phyloP scores from a whole-genome alignment of 2,888 invertebrate genomes.

The Onthophagus sagittarius region DNA sequence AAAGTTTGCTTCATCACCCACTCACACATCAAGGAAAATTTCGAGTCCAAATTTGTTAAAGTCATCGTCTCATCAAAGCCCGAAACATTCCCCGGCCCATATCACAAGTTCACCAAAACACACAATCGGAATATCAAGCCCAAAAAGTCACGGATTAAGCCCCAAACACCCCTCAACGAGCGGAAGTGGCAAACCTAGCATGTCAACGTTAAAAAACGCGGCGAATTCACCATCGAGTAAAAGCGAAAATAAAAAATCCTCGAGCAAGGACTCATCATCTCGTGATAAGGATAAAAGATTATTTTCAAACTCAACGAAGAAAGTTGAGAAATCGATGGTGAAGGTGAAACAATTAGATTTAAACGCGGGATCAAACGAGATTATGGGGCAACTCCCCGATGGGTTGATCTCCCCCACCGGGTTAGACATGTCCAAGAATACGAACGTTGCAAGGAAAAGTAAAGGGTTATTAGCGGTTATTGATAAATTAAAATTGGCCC shows the following conservation, averaged over 20 bases:
- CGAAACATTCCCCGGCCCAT: constrained; percentile 64
- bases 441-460: constrained; percentile 61
- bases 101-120: constrained; percentile 69
- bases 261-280: constrained; percentile 49
- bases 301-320: constrained; percentile 38
- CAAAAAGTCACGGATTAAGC: constrained; percentile 75
- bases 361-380: constrained; percentile 32
- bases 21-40: constrained; percentile 58
- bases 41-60: constrained; percentile 58
- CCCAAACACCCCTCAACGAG: constrained; percentile 72
- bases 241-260: constrained; percentile 55
- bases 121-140: constrained; percentile 64
- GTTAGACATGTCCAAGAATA: constrained; percentile 59
- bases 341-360: constrained; percentile 68
- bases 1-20: constrained; percentile 71
- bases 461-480: constrained; percentile 81
- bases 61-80: constrained; percentile 59
- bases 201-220: constrained; percentile 82
- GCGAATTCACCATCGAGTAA: constrained; percentile 68
- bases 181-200: constrained; percentile 80
- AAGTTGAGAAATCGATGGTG: constrained; percentile 55
- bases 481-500: constrained; percentile 72
- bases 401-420: constrained; percentile 54
- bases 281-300: constrained; percentile 49
- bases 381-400: constrained; percentile 33